Evolutionary conservation across 2,888 invertebrate genomes (phyloP), one percentile per base, ranked within the genome.

Genomic region (Criorhina ranunculi): DNA sequence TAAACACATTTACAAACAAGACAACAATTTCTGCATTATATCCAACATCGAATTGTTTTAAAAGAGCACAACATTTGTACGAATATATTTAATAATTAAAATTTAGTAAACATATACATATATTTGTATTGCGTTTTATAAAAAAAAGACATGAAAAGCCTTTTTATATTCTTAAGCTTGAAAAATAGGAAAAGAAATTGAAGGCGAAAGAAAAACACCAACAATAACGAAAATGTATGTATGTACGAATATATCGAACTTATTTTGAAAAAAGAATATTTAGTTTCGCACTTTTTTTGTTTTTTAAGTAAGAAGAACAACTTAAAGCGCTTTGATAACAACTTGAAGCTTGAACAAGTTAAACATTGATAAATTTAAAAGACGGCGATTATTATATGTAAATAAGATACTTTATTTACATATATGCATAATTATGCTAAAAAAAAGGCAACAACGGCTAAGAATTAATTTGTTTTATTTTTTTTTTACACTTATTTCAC

Each of bases 1-100:
- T 51, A 35, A 73, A 81, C 57, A 66, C 31, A 66, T 44, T 79
- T 49, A 83, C 55, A 51, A 83, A 79, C 77, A 59, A 44, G 37
- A 77, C 62, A 73, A 70, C 59, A 78, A 78, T 40, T 70, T 40
- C 40, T 62, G 60, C 35, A 69, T 44, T 42, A 66, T 83, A 73
- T 83, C 62, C 79, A 83, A 79, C 79, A 83, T 83, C 49, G n/a
- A 51, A 77, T 73, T 62, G 44, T 31, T 9, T 37, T 24, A 42
- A 64, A 73, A 73, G 29, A 51, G 55, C 60, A 77, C 67, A 67
- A 67, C 37, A 62, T 35, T 40, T 55, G 70, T 62, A 67, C 76
- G 37, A 40, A 73, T 33, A 2, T 33, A 75, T 55, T 69, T 42
- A 55, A 44, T 11, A 17, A 12, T 31, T 35, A 46, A 8, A 44